Conservation (phyloP, 2,113 vertebrate species). For the Siniperca chuatsi region DNA sequence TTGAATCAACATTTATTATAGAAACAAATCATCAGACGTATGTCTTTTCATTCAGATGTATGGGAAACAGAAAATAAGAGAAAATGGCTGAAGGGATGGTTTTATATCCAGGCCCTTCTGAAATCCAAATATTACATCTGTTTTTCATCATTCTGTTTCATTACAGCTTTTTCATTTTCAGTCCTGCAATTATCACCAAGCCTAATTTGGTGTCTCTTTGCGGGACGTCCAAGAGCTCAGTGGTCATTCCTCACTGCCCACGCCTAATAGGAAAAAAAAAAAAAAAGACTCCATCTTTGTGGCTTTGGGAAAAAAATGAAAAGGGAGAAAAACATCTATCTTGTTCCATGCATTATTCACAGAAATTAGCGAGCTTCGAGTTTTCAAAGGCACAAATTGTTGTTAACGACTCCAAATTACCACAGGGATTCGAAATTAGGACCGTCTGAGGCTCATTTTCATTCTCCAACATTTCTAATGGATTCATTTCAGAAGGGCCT, state of each 20-base stretch:
- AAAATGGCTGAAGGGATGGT: background rate
- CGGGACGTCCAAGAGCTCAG: slow-evolving; percentile 26
- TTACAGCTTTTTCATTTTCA: slow-evolving; percentile 35
- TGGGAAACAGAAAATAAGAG: background rate
- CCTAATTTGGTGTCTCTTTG: slow-evolving; percentile 42
- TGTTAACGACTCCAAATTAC: slow-evolving; percentile 68
- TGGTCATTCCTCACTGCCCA: slow-evolving; percentile 27
- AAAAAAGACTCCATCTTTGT: slow-evolving; percentile 16
- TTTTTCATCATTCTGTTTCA: slow-evolving; percentile 21
- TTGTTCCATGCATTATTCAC: slow-evolving; percentile 57
- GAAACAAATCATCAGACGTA: background rate
- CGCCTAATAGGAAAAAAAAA: background rate
- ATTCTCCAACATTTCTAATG: slow-evolving; percentile 63
- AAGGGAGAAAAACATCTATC: slow-evolving; percentile 41
- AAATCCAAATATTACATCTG: slow-evolving; percentile 39
- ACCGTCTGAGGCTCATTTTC: slow-evolving; percentile 55
- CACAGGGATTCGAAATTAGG: slow-evolving; percentile 63
- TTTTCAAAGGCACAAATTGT: slow-evolving; percentile 71
- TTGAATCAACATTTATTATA: too few relatives aligned
- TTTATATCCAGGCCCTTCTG: background rate
- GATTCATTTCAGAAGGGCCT: slow-evolving; percentile 63
- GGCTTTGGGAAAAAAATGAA: slow-evolving; percentile 25
- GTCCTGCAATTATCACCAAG: slow-evolving; percentile 13
- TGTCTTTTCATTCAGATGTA: background rate
- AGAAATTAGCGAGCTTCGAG: slow-evolving; percentile 47